Conservation (phyloP, 2,797 vertebrate genomes). For the Lacerta bilineata region DNA sequence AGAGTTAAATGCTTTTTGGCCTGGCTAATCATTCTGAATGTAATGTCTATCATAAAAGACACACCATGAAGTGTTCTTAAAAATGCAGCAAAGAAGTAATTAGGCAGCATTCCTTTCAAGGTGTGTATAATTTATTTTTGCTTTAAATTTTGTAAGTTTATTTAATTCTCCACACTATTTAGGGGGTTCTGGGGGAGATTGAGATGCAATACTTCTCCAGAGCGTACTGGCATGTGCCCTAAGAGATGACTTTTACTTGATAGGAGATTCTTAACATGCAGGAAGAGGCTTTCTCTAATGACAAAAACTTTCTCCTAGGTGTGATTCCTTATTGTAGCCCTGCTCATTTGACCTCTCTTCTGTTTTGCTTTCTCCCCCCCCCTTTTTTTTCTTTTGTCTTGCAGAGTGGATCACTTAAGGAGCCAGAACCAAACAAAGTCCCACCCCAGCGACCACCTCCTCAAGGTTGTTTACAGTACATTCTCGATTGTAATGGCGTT, state of each 20-base stretch:
- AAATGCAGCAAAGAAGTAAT: conserved; percentile 55
- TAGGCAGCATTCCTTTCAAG: conserved; percentile 57
- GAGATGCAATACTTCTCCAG: conserved; percentile 27
- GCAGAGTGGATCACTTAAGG: conserved; percentile 90
- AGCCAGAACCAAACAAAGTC: conserved; percentile 91
- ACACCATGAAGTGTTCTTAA: conserved; percentile 60
- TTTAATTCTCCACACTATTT: neutral
- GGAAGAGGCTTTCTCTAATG: conserved; percentile 39
- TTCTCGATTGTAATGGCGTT: conserved; percentile 93
- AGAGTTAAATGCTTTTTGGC: conserved; percentile 18
- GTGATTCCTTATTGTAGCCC: conserved; percentile 48
- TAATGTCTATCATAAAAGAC: conserved; percentile 32
- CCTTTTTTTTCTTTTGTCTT: conserved; percentile 71
- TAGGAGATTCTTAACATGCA: neutral
- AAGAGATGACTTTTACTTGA: conserved; percentile 23
- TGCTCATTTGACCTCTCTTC: conserved; percentile 66
- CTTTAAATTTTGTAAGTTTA: neutral
- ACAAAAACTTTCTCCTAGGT: conserved; percentile 41
- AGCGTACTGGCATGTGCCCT: neutral
- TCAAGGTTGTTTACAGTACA: conserved; percentile 98
- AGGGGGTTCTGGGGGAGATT: neutral
- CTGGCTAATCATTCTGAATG: conserved; percentile 59
- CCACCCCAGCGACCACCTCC: conserved; percentile 91
- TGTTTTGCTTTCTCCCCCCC: conserved; percentile 60
- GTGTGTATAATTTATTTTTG: neutral